A percentile compares a stretch with the other conserved stretches of the same genome.
phyloP scores from a whole-genome alignment of 2,113 vertebrate genomes.

The Ptychochromis oligacanthus region DNA sequence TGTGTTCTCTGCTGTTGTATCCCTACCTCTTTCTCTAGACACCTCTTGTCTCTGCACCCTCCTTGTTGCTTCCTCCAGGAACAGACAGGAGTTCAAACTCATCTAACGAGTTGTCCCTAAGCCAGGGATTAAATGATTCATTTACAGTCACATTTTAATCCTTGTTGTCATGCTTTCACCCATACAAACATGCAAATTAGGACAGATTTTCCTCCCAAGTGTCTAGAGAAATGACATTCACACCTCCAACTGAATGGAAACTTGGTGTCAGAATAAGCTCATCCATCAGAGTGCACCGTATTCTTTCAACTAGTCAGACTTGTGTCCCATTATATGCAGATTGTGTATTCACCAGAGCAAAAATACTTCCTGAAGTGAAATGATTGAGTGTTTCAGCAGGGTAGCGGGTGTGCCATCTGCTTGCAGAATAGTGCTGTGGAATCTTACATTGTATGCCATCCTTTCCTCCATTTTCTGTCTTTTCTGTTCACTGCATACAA shows the following conservation, averaged over 20 bases:
- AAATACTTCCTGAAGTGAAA: slow-evolving; percentile 41
- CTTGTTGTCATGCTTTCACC: slow-evolving; percentile 30
- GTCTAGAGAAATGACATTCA: slow-evolving; percentile 39
- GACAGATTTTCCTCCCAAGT: slow-evolving; percentile 42
- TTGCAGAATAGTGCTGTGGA: slow-evolving; percentile 22
- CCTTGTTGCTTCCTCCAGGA: slow-evolving; percentile 37
- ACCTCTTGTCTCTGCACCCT: slow-evolving; percentile 28
- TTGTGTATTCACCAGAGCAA: slow-evolving; percentile 32
- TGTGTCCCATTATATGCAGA: slow-evolving; percentile 33
- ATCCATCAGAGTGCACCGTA: slow-evolving; percentile 37
- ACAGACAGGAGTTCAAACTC: slow-evolving; percentile 36
- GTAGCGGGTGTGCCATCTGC: slow-evolving; percentile 39
- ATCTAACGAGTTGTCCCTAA: slow-evolving; percentile 49
- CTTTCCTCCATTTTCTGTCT: slow-evolving; percentile 1
- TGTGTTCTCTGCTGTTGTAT: slow-evolving; percentile 1
- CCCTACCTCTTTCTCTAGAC: background rate
- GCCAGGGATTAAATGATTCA: slow-evolving; percentile 61
- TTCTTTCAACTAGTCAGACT: slow-evolving; percentile 51
- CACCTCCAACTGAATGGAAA: slow-evolving; percentile 26
- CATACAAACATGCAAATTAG: slow-evolving; percentile 58
- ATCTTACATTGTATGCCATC: slow-evolving; percentile 11
- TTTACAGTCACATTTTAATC: slow-evolving; percentile 63
- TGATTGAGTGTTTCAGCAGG: slow-evolving; percentile 42
- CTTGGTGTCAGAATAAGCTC: slow-evolving; percentile 17
- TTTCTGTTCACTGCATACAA: slow-evolving; percentile 8